Evolutionary conservation across 2,888 invertebrate genomes (phyloP).

Genomic region (Acleris laterana): DNA sequence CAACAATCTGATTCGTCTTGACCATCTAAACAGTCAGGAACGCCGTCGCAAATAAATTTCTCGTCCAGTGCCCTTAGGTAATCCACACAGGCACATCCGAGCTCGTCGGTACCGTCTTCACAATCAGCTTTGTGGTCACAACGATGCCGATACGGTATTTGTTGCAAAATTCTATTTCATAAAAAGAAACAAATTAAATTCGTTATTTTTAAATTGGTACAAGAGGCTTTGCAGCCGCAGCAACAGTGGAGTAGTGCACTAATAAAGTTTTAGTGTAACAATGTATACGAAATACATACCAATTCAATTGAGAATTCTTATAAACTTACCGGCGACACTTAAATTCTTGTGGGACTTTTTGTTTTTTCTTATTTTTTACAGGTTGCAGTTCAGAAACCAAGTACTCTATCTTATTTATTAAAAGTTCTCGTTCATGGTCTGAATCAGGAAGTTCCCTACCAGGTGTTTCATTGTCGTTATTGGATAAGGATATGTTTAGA

Average conservation of each 20-base stretch:
- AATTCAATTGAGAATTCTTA: not conserved
- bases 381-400: constrained; percentile 58
- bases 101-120: constrained; percentile 93
- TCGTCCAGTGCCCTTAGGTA: constrained; percentile 81
- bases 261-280: too few species aligned
- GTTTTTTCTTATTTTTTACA: constrained; percentile 66
- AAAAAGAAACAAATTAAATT: not conserved
- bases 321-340: constrained; percentile 71
- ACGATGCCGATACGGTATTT: constrained; percentile 82
- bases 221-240: too few species aligned
- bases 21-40: constrained; percentile 89
- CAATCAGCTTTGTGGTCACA: constrained; percentile 90
- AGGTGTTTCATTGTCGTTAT: constrained; percentile 24
- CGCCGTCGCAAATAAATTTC: constrained; percentile 89
- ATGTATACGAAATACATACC: constrained; percentile 1
- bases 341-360: constrained; percentile 64
- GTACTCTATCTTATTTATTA: constrained; percentile 54
- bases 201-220: too few species aligned
- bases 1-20: constrained; percentile 90
- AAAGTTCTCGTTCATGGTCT: constrained; percentile 43
- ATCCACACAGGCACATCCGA: constrained; percentile 89
- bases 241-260: too few species aligned
- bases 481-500: constrained; percentile 29
- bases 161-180: constrained; percentile 85
- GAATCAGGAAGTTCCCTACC: constrained; percentile 48